Evolutionary conservation across 1,140 invertebrate genomes (phyloP).

Genomic region (Drosophila truncata): DNA sequence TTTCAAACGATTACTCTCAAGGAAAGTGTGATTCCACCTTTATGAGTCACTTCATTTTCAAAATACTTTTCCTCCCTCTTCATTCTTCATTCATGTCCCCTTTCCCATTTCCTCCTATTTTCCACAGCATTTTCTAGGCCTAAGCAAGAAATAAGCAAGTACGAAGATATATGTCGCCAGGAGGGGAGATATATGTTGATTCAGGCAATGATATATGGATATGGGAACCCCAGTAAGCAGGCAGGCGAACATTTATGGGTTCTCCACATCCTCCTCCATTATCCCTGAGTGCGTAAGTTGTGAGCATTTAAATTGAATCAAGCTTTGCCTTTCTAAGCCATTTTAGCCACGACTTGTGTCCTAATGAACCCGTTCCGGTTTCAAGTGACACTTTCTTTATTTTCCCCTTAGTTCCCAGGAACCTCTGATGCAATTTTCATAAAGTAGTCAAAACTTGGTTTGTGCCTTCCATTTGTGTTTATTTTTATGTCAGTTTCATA

Average conservation of each 20-base stretch:
- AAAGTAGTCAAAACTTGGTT: constrained; percentile 35
- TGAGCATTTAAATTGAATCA: constrained; percentile 4
- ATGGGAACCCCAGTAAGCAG: neutral
- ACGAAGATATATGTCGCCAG: neutral
- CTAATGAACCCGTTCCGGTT: constrained; percentile 20
- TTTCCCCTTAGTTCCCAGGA: neutral
- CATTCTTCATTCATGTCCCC: no score
- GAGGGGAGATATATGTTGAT: neutral
- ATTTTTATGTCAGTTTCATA: constrained; percentile 22
- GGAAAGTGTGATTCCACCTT: neutral
- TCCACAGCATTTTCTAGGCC: neutral
- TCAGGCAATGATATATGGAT: constrained; percentile 7
- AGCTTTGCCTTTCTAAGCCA: neutral
- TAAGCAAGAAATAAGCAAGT: neutral
- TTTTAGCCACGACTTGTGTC: constrained; percentile 13
- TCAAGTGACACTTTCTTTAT: constrained; percentile 32
- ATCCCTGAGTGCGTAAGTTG: constrained; percentile 1
- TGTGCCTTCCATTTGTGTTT: constrained; percentile 22
- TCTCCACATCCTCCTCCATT: neutral
- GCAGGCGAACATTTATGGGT: constrained; percentile 9
- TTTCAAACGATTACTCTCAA: neutral
- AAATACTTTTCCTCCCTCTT: neutral
- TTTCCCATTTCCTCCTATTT: no score
- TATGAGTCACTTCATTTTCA: neutral
- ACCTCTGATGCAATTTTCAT: constrained; percentile 33